Conservation (phyloP, 2,797 vertebrate species). For the Lates japonicus region DNA sequence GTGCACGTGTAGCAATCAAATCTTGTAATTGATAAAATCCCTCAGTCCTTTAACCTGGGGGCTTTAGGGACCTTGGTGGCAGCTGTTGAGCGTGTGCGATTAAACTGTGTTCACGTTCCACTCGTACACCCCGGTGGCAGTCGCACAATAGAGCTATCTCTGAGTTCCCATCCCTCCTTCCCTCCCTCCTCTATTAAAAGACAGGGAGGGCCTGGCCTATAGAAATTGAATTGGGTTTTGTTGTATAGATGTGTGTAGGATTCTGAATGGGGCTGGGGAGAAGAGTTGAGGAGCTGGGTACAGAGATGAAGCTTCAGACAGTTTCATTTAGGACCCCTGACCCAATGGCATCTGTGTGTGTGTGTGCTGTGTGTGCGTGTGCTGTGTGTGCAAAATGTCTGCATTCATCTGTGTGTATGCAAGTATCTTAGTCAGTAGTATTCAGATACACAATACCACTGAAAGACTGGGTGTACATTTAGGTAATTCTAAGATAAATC, state of each 20-base stretch:
- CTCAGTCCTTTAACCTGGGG: slow-evolving; percentile 78
- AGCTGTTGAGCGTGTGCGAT: slow-evolving; percentile 80
- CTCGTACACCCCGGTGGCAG: slow-evolving; percentile 75
- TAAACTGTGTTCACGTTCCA: slow-evolving; percentile 79
- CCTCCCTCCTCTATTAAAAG: slow-evolving; percentile 55
- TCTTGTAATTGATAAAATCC: slow-evolving; percentile 79
- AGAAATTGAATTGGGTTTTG: slow-evolving; percentile 81
- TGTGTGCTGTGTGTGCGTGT: slow-evolving; percentile 36
- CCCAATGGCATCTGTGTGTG: slow-evolving; percentile 54
- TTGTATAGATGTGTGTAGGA: slow-evolving; percentile 69
- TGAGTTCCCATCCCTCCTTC: slow-evolving; percentile 54
- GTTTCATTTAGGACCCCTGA: slow-evolving; percentile 85
- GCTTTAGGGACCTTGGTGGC: slow-evolving; percentile 74
- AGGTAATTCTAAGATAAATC: neutral
- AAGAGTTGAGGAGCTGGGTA: slow-evolving; percentile 43
- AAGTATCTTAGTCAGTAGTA: slow-evolving; percentile 9
- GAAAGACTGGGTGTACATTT: neutral
- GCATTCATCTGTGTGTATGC: slow-evolving; percentile 2
- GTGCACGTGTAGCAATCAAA: slow-evolving; percentile 78
- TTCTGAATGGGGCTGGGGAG: slow-evolving; percentile 63
- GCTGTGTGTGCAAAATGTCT: slow-evolving; percentile 7
- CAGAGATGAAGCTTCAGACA: slow-evolving; percentile 77
- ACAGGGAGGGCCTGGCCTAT: slow-evolving; percentile 72
- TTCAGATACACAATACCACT: slow-evolving; percentile 1
- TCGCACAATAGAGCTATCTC: slow-evolving; percentile 84